Evolutionary conservation across 2,888 invertebrate species (phyloP).

Genomic region (Phyllotreta cruciferae): DNA sequence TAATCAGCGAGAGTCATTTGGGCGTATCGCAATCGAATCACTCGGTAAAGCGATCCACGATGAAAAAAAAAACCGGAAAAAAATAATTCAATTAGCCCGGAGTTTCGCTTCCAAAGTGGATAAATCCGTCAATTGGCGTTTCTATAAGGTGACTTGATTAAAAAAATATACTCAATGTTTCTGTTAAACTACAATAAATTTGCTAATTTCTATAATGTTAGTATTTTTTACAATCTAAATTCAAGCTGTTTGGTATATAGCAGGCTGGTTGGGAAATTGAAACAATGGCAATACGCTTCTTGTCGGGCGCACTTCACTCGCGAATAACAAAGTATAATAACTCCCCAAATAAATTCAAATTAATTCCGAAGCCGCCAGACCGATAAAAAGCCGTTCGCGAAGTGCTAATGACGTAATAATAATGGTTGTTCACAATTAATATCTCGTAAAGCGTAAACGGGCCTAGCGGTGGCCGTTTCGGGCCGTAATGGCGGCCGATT

Average conservation of each 20-base stretch:
- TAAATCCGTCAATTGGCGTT: too few relatives aligned
- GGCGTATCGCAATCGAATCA: constrained; percentile 45
- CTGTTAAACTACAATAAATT: too few relatives aligned
- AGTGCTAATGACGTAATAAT: constrained; percentile 61
- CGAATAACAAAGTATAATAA: constrained; percentile 26
- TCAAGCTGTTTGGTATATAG: too few relatives aligned
- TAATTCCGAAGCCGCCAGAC: constrained; percentile 52
- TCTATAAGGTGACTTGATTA: too few relatives aligned
- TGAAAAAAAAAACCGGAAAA: constrained; percentile 34
- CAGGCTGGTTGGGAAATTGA: too few relatives aligned
- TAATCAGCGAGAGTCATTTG: constrained; percentile 48
- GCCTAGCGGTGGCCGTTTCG: constrained; percentile 48
- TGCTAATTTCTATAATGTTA: too few relatives aligned
- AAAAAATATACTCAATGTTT: too few relatives aligned
- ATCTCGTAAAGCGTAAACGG: constrained; percentile 58
- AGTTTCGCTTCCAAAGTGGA: constrained; percentile 20
- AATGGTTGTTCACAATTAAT: constrained; percentile 61
- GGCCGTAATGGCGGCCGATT: constrained; percentile 52
- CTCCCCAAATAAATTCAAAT: constrained; percentile 52
- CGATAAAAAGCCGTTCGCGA: constrained; percentile 54
- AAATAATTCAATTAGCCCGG: constrained; percentile 40
- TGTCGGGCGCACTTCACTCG: constrained; percentile 16
- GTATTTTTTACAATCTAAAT: too few relatives aligned
- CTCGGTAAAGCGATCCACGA: constrained; percentile 29
- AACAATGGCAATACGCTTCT: constrained; percentile 3